Base-by-base conservation (phyloP, 2,888 invertebrate genomes). In the Tuberolachnus salignus region DNA sequence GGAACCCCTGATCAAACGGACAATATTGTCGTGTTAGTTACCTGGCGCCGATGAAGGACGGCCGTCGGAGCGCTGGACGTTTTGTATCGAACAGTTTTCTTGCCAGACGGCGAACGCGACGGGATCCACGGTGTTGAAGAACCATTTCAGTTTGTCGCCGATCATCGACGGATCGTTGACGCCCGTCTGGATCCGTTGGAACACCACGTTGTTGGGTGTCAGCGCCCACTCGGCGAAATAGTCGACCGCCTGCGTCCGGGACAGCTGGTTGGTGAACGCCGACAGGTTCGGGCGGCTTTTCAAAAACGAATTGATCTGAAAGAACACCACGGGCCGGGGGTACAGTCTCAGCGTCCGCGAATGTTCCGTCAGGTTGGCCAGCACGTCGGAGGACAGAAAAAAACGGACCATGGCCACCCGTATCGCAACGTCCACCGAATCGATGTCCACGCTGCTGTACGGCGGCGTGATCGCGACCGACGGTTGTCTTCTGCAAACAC, bases 81-180 rank as follows among this genome's bases (percentile, higher is more conserved):
- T 42, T 61, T 55, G 26, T n/a, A 78, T 59, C 2, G 59, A 42
- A 34, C 59, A 78, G 2, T 49, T 51, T n/a, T 67, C 67, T 49
- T 95, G 95, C 94, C 96, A 97, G 1, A 97, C 97, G 4, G 92
- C 90, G 86, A 98, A 98, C 80, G 92, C 90, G 64, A 98, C 92
- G 0, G 94, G 93, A 83, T 96, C 95, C 82, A 99, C 87, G 14
- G 90, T 88, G 82, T 94, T 92, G 4, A 94, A 91, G 86, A 93
- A 99, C 99, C 99, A 99, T 86, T 97, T 97, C 23, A 94, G 89
- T 86, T 99, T 99, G 87, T 99, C 99, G 42, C 99, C 99, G 80
- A 99, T 93, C 85, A 95, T 93, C 21, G 92, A 89, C 0, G 98
- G 98, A 86, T 97, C 97, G 84, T 94, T 92, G 19, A 97, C 91